These are phyloP conservation scores for Tenebrio molitor DNA, from an alignment of 1,140 invertebrate genomes.

Conservation along the genomic window DNA sequence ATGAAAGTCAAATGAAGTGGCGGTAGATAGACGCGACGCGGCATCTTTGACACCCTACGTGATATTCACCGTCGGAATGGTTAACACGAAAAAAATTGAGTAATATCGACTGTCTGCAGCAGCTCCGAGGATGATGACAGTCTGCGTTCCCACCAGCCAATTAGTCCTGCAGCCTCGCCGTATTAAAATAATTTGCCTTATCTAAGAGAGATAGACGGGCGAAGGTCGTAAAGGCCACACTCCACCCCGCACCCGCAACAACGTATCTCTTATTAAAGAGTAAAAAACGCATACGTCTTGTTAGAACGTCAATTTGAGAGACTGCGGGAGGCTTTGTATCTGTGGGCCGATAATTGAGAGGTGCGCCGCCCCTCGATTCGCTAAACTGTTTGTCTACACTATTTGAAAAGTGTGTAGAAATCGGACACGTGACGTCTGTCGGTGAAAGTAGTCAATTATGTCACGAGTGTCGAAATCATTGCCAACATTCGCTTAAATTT, in stretches of 20 bases:
- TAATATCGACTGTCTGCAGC: slow-evolving; percentile 16
- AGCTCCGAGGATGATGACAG: slow-evolving; percentile 5
- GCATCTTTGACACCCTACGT: slow-evolving; percentile 27
- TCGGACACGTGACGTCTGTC: slow-evolving; percentile 10
- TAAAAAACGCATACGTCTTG: slow-evolving; percentile 32
- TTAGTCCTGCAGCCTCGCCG: slow-evolving; percentile 18
- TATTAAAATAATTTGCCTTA: slow-evolving; percentile 38
- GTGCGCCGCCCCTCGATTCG: background rate
- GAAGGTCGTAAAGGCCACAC: slow-evolving; percentile 27
- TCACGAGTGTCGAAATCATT: slow-evolving; percentile 25
- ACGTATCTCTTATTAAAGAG: slow-evolving; percentile 13
- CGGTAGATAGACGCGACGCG: slow-evolving; percentile 19
- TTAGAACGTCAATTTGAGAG: background rate
- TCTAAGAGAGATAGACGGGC: slow-evolving; percentile 21
- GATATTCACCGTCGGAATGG: slow-evolving; percentile 18
- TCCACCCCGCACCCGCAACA: slow-evolving; percentile 12
- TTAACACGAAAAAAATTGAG: slow-evolving; percentile 33
- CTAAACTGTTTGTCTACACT: slow-evolving; percentile 4
- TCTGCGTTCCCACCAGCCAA: slow-evolving; percentile 27
- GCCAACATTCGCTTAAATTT: slow-evolving; percentile 32
- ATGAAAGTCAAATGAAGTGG: slow-evolving; percentile 35
- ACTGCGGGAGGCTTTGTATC: background rate
- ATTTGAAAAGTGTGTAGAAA: slow-evolving; percentile 4
- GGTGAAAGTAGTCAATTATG: slow-evolving; percentile 26
- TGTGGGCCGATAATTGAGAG: slow-evolving; percentile 9